Evolutionary conservation across 2,797 vertebrate genomes (phyloP).

Genomic region (Distichodus sexfasciatus): DNA sequence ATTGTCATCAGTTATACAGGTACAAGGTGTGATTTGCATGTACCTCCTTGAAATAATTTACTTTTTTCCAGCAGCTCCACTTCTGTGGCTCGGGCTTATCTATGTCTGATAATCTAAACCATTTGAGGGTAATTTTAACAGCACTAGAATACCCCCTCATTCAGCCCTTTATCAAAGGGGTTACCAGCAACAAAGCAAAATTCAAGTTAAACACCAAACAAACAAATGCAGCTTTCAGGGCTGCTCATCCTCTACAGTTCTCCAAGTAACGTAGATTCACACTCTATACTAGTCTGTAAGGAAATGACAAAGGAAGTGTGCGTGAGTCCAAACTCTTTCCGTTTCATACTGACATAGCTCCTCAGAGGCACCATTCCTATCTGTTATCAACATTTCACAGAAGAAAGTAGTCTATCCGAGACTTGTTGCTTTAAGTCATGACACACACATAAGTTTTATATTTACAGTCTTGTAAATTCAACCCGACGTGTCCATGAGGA

Average conservation of each 20-base stretch:
- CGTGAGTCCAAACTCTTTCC: slow-evolving; percentile 64
- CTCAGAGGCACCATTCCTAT: slow-evolving; percentile 41
- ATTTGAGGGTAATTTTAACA: slow-evolving; percentile 3
- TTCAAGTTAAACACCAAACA: background rate
- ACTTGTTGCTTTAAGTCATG: background rate
- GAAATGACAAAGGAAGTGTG: slow-evolving; percentile 75
- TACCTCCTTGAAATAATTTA: background rate
- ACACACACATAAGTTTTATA: background rate
- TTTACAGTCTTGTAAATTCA: background rate
- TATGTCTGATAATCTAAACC: background rate
- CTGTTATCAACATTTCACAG: slow-evolving; percentile 46
- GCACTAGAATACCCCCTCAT: background rate
- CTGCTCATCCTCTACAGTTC: slow-evolving; percentile 36
- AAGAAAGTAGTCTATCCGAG: slow-evolving; percentile 21
- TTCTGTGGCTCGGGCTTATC: background rate
- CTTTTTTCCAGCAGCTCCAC: background rate
- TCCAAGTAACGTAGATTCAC: slow-evolving; percentile 12
- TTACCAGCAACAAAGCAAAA: background rate
- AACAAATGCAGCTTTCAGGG: slow-evolving; percentile 3
- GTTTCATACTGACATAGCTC: slow-evolving; percentile 56
- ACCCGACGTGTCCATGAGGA: background rate
- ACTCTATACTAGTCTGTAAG: slow-evolving; percentile 58
- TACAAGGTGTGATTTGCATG: too few species aligned
- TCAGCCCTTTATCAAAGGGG: background rate
- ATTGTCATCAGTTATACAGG: too few species aligned